Conservation (phyloP, 2,113 vertebrate genomes). For the Pachypanchax playfairii region DNA sequence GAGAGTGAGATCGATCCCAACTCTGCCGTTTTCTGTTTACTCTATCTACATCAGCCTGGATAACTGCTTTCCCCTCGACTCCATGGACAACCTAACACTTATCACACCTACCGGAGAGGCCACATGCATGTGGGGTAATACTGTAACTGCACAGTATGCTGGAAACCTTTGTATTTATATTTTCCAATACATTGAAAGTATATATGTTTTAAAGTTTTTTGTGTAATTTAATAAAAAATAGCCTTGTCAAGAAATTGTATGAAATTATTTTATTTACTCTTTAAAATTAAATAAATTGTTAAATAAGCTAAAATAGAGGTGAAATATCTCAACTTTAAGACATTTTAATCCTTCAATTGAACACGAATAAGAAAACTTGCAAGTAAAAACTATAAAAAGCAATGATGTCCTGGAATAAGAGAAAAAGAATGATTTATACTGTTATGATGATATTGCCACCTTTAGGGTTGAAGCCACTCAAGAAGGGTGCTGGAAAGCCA, state of each 20-base stretch:
- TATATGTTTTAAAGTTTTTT: no score
- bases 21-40: conserved; percentile 70
- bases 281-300: not conserved
- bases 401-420: not conserved
- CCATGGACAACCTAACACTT: conserved; percentile 24
- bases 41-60: conserved; percentile 49
- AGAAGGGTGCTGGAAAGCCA: conserved; percentile 47
- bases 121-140: conserved; percentile 2
- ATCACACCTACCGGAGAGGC: conserved; percentile 8
- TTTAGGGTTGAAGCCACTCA: conserved; percentile 13
- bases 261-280: not conserved
- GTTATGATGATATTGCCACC: conserved; percentile 41
- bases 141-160: conserved; percentile 11
- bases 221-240: no score
- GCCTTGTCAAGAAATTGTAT: no score
- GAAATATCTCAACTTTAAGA: not conserved
- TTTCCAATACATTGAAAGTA: no score
- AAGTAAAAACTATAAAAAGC: conserved; percentile 11
- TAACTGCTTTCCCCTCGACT: conserved; percentile 37
- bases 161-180: no score
- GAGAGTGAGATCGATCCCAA: conserved; percentile 77
- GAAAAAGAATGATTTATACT: conserved; percentile 28
- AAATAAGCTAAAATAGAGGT: not conserved
- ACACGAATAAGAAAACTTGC: conserved; percentile 9
- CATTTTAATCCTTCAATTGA: not conserved